These are phyloP conservation scores for Coenonympha glycerion DNA, from an alignment of 2,888 invertebrate genomes.

Conservation along the genomic window DNA sequence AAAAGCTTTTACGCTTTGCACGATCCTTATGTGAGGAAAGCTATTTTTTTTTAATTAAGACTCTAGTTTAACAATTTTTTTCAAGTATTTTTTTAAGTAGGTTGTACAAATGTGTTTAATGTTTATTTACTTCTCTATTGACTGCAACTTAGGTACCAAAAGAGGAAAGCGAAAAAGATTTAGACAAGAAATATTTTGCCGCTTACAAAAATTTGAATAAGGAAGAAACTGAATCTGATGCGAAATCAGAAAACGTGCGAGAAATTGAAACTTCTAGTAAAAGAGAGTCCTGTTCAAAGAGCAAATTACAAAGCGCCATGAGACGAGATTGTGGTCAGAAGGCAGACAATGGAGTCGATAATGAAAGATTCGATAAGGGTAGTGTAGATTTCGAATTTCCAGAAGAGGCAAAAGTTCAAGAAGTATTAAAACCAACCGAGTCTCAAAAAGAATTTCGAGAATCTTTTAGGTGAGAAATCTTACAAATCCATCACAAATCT, in stretches of 20 bases:
- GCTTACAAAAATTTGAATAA: conserved; percentile 49
- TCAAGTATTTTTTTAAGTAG: too few species aligned
- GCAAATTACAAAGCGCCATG: conserved; percentile 15
- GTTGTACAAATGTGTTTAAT: too few species aligned
- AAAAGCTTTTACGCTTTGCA: conserved; percentile 62
- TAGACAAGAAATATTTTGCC: conserved; percentile 62
- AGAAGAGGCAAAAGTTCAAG: conserved; percentile 30
- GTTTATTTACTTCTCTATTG: neutral
- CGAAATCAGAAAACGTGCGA: conserved; percentile 17
- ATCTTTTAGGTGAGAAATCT: conserved; percentile 39
- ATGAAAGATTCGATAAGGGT: conserved; percentile 19
- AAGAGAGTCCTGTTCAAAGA: conserved; percentile 4
- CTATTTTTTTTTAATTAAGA: neutral
- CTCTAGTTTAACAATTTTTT: neutral
- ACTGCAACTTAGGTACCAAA: conserved; percentile 31
- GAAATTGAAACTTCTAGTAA: conserved; percentile 11
- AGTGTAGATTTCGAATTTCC: conserved; percentile 24
- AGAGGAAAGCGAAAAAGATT: conserved; percentile 61
- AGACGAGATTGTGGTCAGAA: conserved; percentile 26
- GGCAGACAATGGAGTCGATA: conserved; percentile 14
- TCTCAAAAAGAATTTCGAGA: conserved; percentile 30
- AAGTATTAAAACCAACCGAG: conserved; percentile 33
- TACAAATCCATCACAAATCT: too few species aligned
- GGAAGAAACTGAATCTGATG: conserved; percentile 27
- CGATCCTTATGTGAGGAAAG: conserved; percentile 57